Conservation (phyloP, 2,113 vertebrate genomes). For the Microtus richardsoni region DNA sequence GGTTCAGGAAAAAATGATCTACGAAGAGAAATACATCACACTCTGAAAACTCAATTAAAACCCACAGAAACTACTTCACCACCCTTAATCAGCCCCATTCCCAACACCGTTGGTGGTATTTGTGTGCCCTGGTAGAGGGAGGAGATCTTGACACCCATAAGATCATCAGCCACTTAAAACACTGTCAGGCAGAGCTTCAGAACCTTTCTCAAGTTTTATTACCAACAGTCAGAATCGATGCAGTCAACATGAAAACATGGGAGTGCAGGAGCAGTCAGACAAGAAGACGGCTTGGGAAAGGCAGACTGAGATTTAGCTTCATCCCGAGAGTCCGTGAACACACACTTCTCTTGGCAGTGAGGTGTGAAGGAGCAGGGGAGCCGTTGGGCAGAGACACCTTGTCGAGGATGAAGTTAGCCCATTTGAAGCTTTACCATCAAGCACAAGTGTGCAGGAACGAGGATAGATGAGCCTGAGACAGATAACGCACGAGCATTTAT, state of each 20-base stretch:
- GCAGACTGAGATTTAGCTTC: too few relatives aligned
- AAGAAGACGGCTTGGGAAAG: neutral
- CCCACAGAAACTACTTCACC: neutral
- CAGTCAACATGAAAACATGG: accelerated
- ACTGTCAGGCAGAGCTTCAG: too few relatives aligned
- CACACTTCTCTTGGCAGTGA: neutral
- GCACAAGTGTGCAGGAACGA: accelerated
- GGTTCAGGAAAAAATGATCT: neutral
- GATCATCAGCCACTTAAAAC: neutral
- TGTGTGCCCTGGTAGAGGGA: neutral
- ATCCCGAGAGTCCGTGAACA: too few relatives aligned
- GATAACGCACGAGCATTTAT: neutral
- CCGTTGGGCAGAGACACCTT: accelerated
- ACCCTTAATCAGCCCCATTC: neutral
- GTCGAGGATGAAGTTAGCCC: accelerated
- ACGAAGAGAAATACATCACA: neutral
- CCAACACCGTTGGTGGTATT: accelerated
- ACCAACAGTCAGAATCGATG: neutral
- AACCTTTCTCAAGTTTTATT: neutral
- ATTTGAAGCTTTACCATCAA: neutral
- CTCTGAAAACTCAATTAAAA: neutral
- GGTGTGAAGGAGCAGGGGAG: accelerated
- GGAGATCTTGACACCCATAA: neutral
- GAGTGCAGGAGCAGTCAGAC: too few relatives aligned
- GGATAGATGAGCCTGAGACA: neutral